Evolutionary conservation across 2,888 invertebrate species (phyloP), one percentile per base, ranked within the genome.

Genomic region (Philhelius pedissequus): DNA sequence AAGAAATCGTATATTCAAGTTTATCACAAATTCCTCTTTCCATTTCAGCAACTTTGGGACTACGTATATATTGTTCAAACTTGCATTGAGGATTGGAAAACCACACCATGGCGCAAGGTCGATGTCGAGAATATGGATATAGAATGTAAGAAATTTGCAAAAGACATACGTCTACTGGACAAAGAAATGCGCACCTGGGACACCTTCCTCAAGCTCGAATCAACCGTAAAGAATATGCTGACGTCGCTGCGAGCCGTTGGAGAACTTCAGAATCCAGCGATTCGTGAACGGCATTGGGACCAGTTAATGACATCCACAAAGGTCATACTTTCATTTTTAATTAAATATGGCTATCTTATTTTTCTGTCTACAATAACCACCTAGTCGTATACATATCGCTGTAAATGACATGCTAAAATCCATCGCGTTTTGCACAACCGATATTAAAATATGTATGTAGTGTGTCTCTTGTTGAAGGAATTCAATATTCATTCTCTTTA

Each of bases 51-150:
- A 94, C 93, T 99, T 11, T 99, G 99, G 99, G 98, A 99, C 92
- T 98, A 98, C 90, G 95, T 96, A 9, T 94, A 94, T 89, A 97
- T 98, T 87, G 98, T 99, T 2, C 94, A 95, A 87, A 96, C 97
- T 4, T 96, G 97, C 89, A 97, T 99, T 78, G 96, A 97, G 89
- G 97, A 98, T 90, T 99, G 99, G 99, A 98, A 98, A 91, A 97
- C 96, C 1, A 98, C 98, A 0, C 97, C 97, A 0, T 99, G 99
- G 99, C 94, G 97, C 74, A 97, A 98, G 90, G 98, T 99, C 82
- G 98, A 99, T 89, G 98, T 98, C 45, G 99, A 99, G 92, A 98
- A 98, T 89, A 98, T 99, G 98, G 99, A 99, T 89, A 97, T 98
- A 87, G 98, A 99, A 91, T 98, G 98, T 91, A 99, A 99, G 91